A percentile compares a stretch with the other conserved stretches of the same genome.
Evolutionary conservation across 2,113 vertebrate species (phyloP).

Genomic region (Aegotheles bennettii): DNA sequence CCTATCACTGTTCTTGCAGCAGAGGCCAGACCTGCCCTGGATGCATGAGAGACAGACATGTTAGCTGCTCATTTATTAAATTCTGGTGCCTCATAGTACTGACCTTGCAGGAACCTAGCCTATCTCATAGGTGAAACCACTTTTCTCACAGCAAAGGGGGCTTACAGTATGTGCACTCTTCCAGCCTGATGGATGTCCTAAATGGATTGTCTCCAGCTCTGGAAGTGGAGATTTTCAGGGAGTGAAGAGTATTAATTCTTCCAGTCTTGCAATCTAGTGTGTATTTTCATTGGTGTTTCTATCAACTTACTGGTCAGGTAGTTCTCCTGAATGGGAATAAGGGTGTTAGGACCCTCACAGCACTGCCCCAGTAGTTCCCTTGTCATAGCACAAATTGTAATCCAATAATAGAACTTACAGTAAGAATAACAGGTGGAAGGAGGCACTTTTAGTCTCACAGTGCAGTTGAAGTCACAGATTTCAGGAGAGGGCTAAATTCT

Average conservation of each 20-base stretch:
- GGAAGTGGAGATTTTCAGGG: neutral
- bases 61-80: neutral
- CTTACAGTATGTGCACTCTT: neutral
- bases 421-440: neutral
- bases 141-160: neutral
- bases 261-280: neutral
- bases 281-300: neutral
- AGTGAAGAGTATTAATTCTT: neutral
- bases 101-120: neutral
- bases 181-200: neutral
- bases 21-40: conserved; percentile 15
- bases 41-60: neutral
- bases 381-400: neutral
- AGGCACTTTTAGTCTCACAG: neutral
- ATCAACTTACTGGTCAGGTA: neutral
- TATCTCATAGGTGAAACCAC: neutral
- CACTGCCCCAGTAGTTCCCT: neutral
- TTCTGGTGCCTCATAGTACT: neutral
- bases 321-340: neutral
- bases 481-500: neutral
- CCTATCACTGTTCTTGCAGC: neutral
- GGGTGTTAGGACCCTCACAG: neutral
- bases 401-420: neutral
- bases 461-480: neutral
- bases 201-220: neutral